A percentile compares a stretch with the other conserved stretches of the same genome.
These are phyloP conservation scores for Rosalia funebris DNA, from an alignment of 2,888 invertebrate species.

Conservation along the genomic window DNA sequence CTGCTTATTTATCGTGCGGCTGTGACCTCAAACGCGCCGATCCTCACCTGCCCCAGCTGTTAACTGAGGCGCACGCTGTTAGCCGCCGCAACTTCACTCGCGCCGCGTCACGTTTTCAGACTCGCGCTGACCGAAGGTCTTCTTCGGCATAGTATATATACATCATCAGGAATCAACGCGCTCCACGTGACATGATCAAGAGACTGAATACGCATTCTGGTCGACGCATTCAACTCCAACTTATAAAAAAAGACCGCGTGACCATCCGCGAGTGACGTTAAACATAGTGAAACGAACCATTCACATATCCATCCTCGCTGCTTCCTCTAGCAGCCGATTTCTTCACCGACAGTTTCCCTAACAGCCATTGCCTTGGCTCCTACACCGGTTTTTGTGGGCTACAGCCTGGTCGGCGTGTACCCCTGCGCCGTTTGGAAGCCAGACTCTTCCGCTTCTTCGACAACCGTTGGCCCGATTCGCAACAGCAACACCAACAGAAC, in stretches of 20 bases:
- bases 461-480: slow-evolving; percentile 42
- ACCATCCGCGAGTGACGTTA: slow-evolving; percentile 47
- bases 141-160: slow-evolving; percentile 37
- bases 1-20: slow-evolving; percentile 64
- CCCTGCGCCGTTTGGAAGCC: slow-evolving; percentile 68
- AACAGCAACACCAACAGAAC: slow-evolving; percentile 38
- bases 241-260: slow-evolving; percentile 45
- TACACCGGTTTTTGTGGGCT: slow-evolving; percentile 64
- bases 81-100: slow-evolving; percentile 26
- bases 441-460: slow-evolving; percentile 38
- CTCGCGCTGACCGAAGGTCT: slow-evolving; percentile 23
- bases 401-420: slow-evolving; percentile 69
- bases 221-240: slow-evolving; percentile 49
- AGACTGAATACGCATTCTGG: slow-evolving; percentile 59
- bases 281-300: slow-evolving; percentile 23
- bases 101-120: slow-evolving; percentile 37
- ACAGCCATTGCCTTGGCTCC: slow-evolving; percentile 64
- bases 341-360: slow-evolving; percentile 43
- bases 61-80: slow-evolving; percentile 29
- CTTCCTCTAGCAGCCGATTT: slow-evolving; percentile 44
- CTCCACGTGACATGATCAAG: slow-evolving; percentile 62
- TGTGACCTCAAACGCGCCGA: slow-evolving; percentile 61
- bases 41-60: slow-evolving; percentile 46
- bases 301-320: slow-evolving; percentile 30
- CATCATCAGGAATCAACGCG: slow-evolving; percentile 34